Evolutionary conservation across 2,888 invertebrate species (phyloP).

Genomic region (Xestia sexstrigata): DNA sequence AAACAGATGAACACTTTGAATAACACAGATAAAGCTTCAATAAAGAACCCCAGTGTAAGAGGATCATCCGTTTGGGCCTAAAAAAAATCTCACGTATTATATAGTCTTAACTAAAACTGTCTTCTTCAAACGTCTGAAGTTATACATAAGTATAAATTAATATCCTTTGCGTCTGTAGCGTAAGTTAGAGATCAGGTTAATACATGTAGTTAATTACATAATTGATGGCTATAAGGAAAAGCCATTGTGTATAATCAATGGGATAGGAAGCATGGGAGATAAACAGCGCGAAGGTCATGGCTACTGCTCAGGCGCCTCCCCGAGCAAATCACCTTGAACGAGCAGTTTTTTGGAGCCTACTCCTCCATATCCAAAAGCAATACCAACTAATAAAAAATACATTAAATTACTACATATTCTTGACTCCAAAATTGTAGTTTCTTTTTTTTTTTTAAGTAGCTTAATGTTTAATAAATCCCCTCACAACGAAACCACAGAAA

Average conservation of each 20-base stretch:
- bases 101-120: too few species aligned
- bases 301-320: too few species aligned
- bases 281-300: conserved; percentile 42
- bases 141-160: not conserved
- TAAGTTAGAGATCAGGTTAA: conserved; percentile 13
- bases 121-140: not conserved
- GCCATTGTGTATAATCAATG: conserved; percentile 52
- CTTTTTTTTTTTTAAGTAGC: too few species aligned
- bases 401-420: too few species aligned
- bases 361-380: too few species aligned
- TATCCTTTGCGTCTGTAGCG: not conserved
- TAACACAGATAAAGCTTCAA: not conserved
- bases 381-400: too few species aligned
- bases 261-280: conserved; percentile 46
- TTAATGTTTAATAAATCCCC: too few species aligned
- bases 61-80: not conserved
- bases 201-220: conserved; percentile 35
- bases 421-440: too few species aligned
- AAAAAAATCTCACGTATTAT: not conserved
- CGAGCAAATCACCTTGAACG: too few species aligned
- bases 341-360: too few species aligned
- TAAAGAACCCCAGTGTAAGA: not conserved
- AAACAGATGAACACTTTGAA: not conserved
- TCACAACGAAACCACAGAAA: too few species aligned
- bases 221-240: conserved; percentile 56